phyloP scores from a whole-genome alignment of 2,888 invertebrate genomes.

The Dinocampus coccinellae region DNA sequence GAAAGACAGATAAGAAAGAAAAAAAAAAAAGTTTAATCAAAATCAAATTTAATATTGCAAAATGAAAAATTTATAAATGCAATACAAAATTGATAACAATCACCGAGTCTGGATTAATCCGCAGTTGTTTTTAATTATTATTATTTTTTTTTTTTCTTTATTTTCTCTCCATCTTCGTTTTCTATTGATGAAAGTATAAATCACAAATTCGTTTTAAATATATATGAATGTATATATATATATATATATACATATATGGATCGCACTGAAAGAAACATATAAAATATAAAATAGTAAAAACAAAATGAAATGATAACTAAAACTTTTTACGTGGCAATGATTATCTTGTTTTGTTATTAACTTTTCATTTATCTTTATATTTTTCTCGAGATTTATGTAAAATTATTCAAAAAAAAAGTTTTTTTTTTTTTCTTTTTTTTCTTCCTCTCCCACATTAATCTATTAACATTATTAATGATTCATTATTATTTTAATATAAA shows the following conservation, averaged over 20 bases:
- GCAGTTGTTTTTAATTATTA: too few species aligned
- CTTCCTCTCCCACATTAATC: constrained; percentile 40
- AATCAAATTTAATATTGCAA: not conserved
- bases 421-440: constrained; percentile 38
- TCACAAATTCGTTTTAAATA: not conserved
- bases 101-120: not conserved
- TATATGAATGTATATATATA: too few species aligned
- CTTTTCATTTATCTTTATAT: too few species aligned
- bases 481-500: constrained; percentile 38
- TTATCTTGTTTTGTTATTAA: too few species aligned
- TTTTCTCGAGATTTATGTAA: too few species aligned
- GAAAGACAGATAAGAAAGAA: constrained; percentile 1
- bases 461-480: constrained; percentile 37
- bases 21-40: constrained; percentile 16
- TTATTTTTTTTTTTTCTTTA: too few species aligned
- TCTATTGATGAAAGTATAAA: not conserved
- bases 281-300: too few species aligned
- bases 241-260: not conserved
- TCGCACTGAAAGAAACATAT: constrained; percentile 5
- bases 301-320: too few species aligned
- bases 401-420: not conserved
- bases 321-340: too few species aligned
- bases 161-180: not conserved
- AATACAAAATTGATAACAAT: not conserved
- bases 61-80: not conserved